These are phyloP conservation scores for Cairina moschata DNA, from an alignment of 2,113 vertebrate genomes.

Conservation along the genomic window DNA sequence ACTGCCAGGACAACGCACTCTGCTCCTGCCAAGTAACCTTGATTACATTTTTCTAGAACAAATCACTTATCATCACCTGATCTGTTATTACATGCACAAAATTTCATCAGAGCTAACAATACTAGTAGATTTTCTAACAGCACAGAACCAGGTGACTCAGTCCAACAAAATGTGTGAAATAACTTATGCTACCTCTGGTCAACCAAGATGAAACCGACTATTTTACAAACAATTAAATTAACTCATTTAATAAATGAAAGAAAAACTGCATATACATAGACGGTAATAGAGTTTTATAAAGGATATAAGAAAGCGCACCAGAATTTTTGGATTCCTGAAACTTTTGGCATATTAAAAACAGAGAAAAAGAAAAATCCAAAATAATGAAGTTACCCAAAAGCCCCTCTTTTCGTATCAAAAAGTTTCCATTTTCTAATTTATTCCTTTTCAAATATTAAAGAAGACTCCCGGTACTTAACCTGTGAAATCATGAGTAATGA, in stretches of 20 bases:
- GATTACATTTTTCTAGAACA: not conserved
- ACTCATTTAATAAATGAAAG: not conserved
- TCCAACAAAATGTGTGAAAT: not conserved
- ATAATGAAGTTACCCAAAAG: not conserved
- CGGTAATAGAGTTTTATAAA: not conserved
- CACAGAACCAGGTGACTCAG: too few species aligned
- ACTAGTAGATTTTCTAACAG: not conserved
- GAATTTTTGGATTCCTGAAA: not conserved
- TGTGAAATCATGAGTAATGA: not conserved
- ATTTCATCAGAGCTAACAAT: not conserved
- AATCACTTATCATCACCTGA: not conserved
- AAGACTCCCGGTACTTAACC: not conserved
- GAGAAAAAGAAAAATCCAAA: not conserved
- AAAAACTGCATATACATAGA: not conserved
- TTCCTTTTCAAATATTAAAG: not conserved
- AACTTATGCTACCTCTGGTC: not conserved
- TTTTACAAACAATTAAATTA: not conserved
- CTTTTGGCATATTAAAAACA: not conserved
- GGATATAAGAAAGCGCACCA: not conserved
- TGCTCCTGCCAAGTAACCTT: not conserved
- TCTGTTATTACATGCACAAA: not conserved
- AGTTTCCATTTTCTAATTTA: not conserved
- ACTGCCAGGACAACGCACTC: not conserved
- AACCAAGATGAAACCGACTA: not conserved
- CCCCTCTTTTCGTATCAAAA: rapidly evolving